These are phyloP conservation scores for Megalopta genalis DNA, from an alignment of 1,140 invertebrate genomes.

Conservation along the genomic window DNA sequence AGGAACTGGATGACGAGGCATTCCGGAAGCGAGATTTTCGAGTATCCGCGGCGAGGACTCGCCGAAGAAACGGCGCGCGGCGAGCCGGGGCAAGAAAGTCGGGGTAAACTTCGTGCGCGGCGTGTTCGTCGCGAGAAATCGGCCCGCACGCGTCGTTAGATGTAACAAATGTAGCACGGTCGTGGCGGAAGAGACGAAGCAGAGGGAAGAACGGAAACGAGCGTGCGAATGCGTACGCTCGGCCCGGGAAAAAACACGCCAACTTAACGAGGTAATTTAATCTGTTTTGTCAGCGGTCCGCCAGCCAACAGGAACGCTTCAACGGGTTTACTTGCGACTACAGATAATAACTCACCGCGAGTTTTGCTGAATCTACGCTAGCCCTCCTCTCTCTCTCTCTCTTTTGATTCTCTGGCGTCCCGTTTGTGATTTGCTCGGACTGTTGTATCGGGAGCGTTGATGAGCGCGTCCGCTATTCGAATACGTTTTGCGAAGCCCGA, in stretches of 20 bases:
- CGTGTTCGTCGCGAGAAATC: neutral
- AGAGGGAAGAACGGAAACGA: constrained; percentile 26
- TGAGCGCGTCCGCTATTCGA: neutral
- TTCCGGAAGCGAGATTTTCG: too few species aligned
- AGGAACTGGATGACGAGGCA: too few species aligned
- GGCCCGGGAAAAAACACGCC: constrained; percentile 24
- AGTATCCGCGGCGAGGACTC: too few species aligned
- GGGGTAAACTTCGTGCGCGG: neutral
- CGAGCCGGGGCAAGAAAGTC: neutral
- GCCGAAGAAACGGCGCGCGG: neutral
- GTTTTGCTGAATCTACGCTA: constrained; percentile 48
- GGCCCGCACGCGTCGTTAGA: constrained; percentile 30
- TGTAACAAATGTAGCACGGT: constrained; percentile 30
- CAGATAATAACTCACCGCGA: constrained; percentile 48
- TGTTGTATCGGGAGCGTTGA: neutral
- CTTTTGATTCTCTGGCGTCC: neutral
- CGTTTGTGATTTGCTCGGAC: constrained; percentile 6
- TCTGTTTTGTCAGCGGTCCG: constrained; percentile 45
- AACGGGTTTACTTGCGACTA: constrained; percentile 32
- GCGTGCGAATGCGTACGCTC: constrained; percentile 21
- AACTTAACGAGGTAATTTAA: constrained; percentile 54
- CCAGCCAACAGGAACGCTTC: constrained; percentile 29
- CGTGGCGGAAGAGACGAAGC: neutral
- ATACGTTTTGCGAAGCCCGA: neutral
- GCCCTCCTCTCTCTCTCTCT: neutral